Conservation (phyloP, 2,888 invertebrate species). For the Colostygia pectinataria region DNA sequence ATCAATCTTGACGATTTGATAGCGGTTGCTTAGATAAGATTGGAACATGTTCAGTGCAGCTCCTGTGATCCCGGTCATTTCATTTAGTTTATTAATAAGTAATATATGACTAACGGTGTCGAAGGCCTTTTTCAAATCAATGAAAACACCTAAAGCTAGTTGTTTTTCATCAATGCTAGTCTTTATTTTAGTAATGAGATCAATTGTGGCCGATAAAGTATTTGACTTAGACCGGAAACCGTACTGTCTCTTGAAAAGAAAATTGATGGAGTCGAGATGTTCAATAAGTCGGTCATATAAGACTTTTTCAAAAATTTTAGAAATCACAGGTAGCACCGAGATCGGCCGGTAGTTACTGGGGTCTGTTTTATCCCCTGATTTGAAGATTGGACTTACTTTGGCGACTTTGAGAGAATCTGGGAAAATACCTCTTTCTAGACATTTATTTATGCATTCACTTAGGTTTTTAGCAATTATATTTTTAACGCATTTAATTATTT, state of each 20-base stretch:
- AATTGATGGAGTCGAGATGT: neutral
- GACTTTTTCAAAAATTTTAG: neutral
- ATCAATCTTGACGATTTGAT: neutral
- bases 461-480: neutral
- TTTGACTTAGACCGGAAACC: neutral
- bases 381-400: slow-evolving; percentile 10
- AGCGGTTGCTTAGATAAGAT: neutral
- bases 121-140: neutral
- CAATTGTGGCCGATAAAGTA: neutral
- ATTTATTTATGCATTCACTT: slow-evolving; percentile 9
- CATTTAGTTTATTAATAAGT: neutral
- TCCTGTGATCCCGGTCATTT: neutral
- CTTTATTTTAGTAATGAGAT: neutral
- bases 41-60: neutral
- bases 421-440: neutral
- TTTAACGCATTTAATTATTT: slow-evolving; percentile 16
- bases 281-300: neutral
- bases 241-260: neutral
- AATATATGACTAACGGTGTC: neutral
- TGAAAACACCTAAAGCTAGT: neutral
- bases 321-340: neutral
- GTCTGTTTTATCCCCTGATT: neutral
- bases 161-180: neutral
- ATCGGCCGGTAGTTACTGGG: neutral
- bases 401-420: slow-evolving; percentile 8